Conservation (phyloP, 1,140 invertebrate genomes). For the Thalassaphorura encarpata region DNA sequence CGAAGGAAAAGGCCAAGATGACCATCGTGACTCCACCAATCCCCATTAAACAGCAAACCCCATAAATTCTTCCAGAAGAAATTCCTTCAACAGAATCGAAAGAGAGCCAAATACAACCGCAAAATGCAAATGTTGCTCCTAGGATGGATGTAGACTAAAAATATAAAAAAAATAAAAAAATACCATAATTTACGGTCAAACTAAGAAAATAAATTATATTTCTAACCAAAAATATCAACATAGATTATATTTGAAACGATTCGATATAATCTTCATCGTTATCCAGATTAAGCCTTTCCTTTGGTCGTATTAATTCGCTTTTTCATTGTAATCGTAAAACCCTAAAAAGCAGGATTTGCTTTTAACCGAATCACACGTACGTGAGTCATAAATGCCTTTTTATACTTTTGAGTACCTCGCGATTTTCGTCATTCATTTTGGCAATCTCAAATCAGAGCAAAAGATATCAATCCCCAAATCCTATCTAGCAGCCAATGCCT, state of each 20-base stretch:
- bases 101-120: background rate
- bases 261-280: background rate
- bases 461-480: too few relatives aligned
- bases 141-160: background rate
- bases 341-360: background rate
- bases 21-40: too few relatives aligned
- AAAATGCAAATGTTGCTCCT: background rate
- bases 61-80: too few relatives aligned
- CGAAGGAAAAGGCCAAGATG: too few relatives aligned
- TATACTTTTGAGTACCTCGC: too few relatives aligned
- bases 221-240: background rate
- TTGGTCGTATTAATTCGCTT: background rate
- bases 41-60: too few relatives aligned
- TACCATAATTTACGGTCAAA: background rate
- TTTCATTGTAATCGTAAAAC: background rate
- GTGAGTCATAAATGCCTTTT: too few relatives aligned
- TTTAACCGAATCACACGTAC: too few relatives aligned
- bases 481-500: too few relatives aligned
- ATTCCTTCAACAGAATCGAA: too few relatives aligned
- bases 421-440: too few relatives aligned
- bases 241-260: background rate
- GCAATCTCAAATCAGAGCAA: too few relatives aligned
- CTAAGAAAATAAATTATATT: background rate
- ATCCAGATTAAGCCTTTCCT: background rate
- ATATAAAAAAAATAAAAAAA: background rate